phyloP scores from a whole-genome alignment of 2,888 invertebrate genomes.

The Sclerodermus sp. region DNA sequence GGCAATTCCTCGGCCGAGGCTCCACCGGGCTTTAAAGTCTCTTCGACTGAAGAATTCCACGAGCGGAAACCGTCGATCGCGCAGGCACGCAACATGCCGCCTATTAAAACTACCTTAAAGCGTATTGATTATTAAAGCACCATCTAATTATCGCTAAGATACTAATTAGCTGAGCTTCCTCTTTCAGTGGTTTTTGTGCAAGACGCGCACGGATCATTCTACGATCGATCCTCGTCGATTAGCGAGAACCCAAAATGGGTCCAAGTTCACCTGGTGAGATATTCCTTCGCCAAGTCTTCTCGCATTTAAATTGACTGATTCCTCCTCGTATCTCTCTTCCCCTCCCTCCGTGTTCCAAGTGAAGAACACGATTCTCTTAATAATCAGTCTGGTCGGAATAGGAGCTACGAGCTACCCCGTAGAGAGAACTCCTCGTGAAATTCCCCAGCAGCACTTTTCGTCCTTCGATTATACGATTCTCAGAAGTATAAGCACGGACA shows the following conservation, averaged over 20 bases:
- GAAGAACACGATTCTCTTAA: no score
- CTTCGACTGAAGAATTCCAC: no score
- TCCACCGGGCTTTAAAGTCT: no score
- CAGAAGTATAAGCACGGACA: no score
- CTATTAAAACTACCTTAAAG: slow-evolving; percentile 35
- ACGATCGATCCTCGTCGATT: slow-evolving; percentile 27
- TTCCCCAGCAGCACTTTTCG: no score
- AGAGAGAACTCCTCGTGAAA: no score
- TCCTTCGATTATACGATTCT: no score
- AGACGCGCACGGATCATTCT: slow-evolving; percentile 11
- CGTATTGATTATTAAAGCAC: slow-evolving; percentile 44
- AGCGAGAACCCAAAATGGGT: slow-evolving; percentile 25
- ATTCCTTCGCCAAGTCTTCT: slow-evolving; percentile 44
- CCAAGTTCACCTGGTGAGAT: slow-evolving; percentile 27
- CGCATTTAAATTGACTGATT: slow-evolving; percentile 49
- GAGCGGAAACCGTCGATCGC: slow-evolving; percentile 13
- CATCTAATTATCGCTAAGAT: slow-evolving; percentile 37
- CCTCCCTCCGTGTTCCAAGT: no score
- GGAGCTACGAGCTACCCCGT: no score
- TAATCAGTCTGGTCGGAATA: no score
- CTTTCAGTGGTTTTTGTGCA: background rate
- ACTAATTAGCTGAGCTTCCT: slow-evolving; percentile 32
- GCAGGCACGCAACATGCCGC: slow-evolving; percentile 20
- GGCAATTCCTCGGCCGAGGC: no score
- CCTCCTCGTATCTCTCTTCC: slow-evolving; percentile 11